Evolutionary conservation across 2,888 invertebrate species (phyloP), one percentile per base, ranked within the genome.

Genomic region (Eilema griseolum): DNA sequence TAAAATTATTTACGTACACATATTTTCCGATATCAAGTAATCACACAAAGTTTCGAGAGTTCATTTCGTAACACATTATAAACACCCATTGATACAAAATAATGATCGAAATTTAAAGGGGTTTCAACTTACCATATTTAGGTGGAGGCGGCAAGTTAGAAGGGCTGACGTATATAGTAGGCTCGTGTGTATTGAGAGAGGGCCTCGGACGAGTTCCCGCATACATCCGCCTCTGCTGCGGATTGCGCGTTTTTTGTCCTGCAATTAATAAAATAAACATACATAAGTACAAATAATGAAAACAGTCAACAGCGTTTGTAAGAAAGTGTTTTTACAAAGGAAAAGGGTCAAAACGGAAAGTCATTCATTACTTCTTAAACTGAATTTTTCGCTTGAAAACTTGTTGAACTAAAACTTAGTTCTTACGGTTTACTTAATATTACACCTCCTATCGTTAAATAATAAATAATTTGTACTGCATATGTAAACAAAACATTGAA

Each of bases 171-270:
- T 86, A 95, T 74, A 95, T 92, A 52, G 93, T 89, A 0, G 95
- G 93, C 80, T 94, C 92, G 66, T 83, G 74, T 52, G 84, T 88
- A 1, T 85, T 80, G 33, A 92, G 85, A 0, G 93, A 91, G 23
- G 86, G 87, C 2, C 92, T 88, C 16, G 89, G 80, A 24, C 92
- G 86, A 0, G 90, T 75, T 16, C 90, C 93, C 81, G 85, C 89
- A 81, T 90, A 93, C 87, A 90, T 86, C 75, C 93, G 92, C 80
- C 93, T 90, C 92, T 90, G 93, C 86, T 91, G 94, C 90, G 92
- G 89, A 88, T 81, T 92, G 81, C 94, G 94, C 85, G 95, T 95
- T 87, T 95, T 95, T 89, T 95, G 95, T 87, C 95, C 95, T 95
- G 93, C 37, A 92, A 92, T 66, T 3, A 79, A 66, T n/a, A 76